Evolutionary conservation across 2,797 vertebrate genomes (phyloP).

Genomic region (Thripadectes ignobilis): DNA sequence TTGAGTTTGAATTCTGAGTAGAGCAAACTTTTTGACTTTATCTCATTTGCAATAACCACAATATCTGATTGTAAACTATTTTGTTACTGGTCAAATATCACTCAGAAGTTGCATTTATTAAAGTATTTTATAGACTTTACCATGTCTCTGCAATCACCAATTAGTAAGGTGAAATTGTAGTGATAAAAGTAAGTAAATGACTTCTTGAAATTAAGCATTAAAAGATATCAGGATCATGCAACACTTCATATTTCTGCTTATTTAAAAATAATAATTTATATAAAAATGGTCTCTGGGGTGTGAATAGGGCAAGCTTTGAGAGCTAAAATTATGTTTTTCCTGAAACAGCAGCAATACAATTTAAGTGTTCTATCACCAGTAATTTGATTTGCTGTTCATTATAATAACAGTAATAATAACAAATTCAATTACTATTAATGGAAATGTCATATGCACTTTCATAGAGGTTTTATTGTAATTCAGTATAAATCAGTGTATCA

Average conservation of each 20-base stretch:
- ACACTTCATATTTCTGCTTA: not conserved
- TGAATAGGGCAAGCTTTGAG: not conserved
- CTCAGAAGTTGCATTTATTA: not conserved
- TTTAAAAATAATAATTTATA: not conserved
- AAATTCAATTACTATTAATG: constrained; percentile 64
- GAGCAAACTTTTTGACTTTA: not conserved
- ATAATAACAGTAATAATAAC: constrained; percentile 61
- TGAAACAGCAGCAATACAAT: constrained; percentile 6
- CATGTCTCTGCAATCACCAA: not conserved
- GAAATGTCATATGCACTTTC: constrained; percentile 31
- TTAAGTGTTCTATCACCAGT: constrained; percentile 29
- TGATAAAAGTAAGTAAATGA: not conserved
- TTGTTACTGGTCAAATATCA: not conserved
- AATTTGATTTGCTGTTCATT: constrained; percentile 58
- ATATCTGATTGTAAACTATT: not conserved
- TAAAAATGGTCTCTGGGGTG: not conserved
- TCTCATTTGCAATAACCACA: not conserved
- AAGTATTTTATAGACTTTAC: not conserved
- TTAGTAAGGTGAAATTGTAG: not conserved
- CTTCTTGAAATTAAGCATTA: not conserved
- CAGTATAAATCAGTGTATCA: constrained; percentile 43
- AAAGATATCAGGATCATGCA: not conserved
- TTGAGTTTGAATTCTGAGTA: not conserved
- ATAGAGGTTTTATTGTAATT: constrained; percentile 58
- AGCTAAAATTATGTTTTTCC: constrained; percentile 1